Evolutionary conservation across 2,888 invertebrate genomes (phyloP), one percentile per base, ranked within the genome.

Genomic region (Aproaerema taeniolella): DNA sequence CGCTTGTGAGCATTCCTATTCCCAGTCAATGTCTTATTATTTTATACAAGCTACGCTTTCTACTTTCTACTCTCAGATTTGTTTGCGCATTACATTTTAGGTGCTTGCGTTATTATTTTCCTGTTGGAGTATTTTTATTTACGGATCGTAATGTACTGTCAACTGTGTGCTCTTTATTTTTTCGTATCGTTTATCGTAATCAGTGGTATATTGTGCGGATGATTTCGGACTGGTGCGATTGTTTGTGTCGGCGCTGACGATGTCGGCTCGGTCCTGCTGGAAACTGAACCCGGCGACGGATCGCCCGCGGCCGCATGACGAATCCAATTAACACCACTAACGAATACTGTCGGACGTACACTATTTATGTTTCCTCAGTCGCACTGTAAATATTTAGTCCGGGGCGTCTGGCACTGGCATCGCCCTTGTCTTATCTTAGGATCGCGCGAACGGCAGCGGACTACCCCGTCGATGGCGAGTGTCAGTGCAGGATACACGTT

Each of bases 291-390:
- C 52, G 33, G 49, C 48, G 39, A 9, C 34, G 38, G 49, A 55
- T 58, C 50, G 65, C 68, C 61, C 48, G 62, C 43, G 70, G 76
- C 70, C 45, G 58, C 64, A 78, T 78, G 77, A 79, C 73, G 73
- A 74, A 75, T 74, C 77, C 76, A 82, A 85, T 83, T 77, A 81
- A 74, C 71, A 73, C 55, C 65, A 73, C 72, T 74, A 78, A 80
- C 71, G 74, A 77, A 72, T 70, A 59, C 71, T 69, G 79, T 77
- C 76, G 61, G 69, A 60, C 67, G 66, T 58, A 51, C 60, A 69
- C 75, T 83, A 81, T 85, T 83, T 85, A 82, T 76, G 77, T 82
- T 80, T 78, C 76, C 81, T 66, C 69, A 76, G 72, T 73, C 66
- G 56, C 71, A 77, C 64, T 77, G 83, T 83, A 83, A 83, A 83